phyloP scores from a whole-genome alignment of 2,888 invertebrate genomes.

The Drosophila vallismaia region DNA sequence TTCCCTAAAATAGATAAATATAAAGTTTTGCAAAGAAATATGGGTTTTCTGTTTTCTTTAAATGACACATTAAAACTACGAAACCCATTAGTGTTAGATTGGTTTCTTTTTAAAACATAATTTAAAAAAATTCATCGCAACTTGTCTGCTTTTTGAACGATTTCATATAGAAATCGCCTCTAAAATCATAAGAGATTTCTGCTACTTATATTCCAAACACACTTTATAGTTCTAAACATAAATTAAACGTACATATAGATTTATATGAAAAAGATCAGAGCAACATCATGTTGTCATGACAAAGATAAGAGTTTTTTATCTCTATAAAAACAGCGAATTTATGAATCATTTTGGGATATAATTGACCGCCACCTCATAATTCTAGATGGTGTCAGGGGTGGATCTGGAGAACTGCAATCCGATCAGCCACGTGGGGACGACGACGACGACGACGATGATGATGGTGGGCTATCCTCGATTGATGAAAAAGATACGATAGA shows the following conservation, averaged over 20 bases:
- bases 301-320: neutral
- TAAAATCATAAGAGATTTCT: neutral
- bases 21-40: no score
- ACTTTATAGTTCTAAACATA: neutral
- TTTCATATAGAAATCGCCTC: neutral
- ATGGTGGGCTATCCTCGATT: constrained; percentile 64
- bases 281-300: neutral
- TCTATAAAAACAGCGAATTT: neutral
- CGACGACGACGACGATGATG: constrained; percentile 67
- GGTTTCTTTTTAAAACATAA: constrained; percentile 46
- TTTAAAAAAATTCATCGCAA: neutral
- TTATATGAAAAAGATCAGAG: constrained; percentile 1
- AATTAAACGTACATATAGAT: neutral
- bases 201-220: neutral
- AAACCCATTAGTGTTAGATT: constrained; percentile 10
- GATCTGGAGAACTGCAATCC: constrained; percentile 76
- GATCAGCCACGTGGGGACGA: constrained; percentile 79
- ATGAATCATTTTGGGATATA: neutral
- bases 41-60: no score
- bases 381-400: constrained; percentile 78
- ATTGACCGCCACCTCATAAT: neutral
- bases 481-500: constrained; percentile 80
- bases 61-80: no score
- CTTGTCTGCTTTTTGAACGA: neutral
- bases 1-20: no score